These are phyloP conservation scores for Silurus lanzhouensis DNA, from an alignment of 2,797 vertebrate species.

Conservation along the genomic window DNA sequence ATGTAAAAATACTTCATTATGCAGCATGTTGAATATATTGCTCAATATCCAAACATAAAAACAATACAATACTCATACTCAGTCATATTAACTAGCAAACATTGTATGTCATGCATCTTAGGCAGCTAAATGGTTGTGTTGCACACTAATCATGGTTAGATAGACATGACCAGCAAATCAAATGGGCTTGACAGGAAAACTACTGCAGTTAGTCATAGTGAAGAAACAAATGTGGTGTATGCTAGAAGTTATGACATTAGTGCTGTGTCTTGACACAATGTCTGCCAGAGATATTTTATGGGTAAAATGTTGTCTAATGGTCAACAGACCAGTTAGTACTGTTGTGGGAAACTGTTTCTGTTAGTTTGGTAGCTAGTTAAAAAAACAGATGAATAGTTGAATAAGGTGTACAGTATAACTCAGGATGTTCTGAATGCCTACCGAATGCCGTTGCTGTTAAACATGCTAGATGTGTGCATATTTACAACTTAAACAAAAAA, in stretches of 20 bases:
- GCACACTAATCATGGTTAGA: not conserved
- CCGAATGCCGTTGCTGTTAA: not conserved
- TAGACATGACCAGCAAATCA: not conserved
- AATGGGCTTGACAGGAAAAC: not conserved
- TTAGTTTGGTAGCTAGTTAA: not conserved
- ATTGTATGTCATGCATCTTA: not conserved
- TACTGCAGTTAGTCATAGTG: not conserved
- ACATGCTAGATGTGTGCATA: not conserved
- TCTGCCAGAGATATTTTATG: not conserved
- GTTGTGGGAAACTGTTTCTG: not conserved
- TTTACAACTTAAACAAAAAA: not conserved
- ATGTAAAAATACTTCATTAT: not conserved
- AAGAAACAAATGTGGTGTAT: not conserved
- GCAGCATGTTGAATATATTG: not conserved
- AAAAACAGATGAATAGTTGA: too few species aligned
- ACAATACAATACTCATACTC: not conserved
- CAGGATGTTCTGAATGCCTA: not conserved
- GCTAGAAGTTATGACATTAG: not conserved
- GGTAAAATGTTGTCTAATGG: not conserved
- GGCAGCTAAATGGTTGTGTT: not conserved
- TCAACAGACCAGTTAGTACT: not conserved
- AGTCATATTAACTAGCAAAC: not conserved
- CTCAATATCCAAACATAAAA: not conserved
- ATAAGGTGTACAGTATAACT: not conserved
- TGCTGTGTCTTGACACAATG: not conserved